phyloP scores from a whole-genome alignment of 2,113 vertebrate genomes.

The Poicephalus meyeri region DNA sequence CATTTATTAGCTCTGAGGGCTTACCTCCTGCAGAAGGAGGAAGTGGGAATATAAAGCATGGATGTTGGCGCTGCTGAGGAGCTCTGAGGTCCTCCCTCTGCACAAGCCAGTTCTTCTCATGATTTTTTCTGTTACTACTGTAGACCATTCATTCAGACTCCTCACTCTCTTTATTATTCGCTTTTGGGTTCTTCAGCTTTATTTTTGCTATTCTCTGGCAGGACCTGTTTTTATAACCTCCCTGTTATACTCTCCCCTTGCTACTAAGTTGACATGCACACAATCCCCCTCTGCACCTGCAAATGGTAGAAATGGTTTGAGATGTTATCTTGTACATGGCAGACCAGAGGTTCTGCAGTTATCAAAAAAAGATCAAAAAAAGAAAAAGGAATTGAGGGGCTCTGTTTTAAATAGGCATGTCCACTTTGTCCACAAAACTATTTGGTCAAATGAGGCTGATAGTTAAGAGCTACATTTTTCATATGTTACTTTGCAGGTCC shows the following conservation, averaged over 20 bases:
- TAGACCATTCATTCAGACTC: not conserved
- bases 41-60: not conserved
- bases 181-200: not conserved
- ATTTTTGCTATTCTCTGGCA: not conserved
- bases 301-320: not conserved
- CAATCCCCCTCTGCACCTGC: not conserved
- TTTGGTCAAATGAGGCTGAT: not conserved
- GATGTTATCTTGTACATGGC: not conserved
- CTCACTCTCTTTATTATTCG: not conserved
- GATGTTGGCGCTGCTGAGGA: not conserved
- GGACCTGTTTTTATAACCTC: not conserved
- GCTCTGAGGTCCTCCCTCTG: not conserved
- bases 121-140: not conserved
- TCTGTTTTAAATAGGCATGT: not conserved
- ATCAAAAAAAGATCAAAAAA: not conserved
- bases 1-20: not conserved
- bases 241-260: not conserved
- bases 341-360: not conserved
- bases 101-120: not conserved
- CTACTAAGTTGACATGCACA: not conserved
- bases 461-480: not conserved
- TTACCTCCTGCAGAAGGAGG: not conserved
- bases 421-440: not conserved
- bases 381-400: not conserved
- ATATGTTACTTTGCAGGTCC: not conserved